phyloP scores from a whole-genome alignment of 2,888 invertebrate species.

The Heliconius charithonia region DNA sequence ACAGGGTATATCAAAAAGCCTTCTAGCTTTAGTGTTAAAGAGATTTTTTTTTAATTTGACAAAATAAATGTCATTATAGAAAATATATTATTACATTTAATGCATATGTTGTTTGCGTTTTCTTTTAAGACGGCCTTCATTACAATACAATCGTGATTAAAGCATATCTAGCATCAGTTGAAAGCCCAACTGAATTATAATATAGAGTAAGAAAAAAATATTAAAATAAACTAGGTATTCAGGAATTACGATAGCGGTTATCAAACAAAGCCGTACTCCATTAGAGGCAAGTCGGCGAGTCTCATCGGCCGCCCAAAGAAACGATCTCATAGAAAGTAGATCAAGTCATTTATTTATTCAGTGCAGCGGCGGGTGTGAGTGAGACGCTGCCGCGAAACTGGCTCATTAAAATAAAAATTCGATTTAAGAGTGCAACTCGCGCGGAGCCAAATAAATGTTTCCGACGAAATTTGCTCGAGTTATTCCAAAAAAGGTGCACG shows the following conservation, averaged over 20 bases:
- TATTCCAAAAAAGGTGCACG: conserved; percentile 81
- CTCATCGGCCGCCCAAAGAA: conserved; percentile 77
- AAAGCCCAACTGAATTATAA: conserved; percentile 57
- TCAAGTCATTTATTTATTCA: conserved; percentile 83
- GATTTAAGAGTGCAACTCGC: conserved; percentile 79
- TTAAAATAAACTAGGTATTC: conserved; percentile 52
- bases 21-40: background rate
- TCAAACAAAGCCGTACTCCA: conserved; percentile 49
- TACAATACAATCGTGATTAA: conserved; percentile 61
- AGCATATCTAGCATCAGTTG: conserved; percentile 56
- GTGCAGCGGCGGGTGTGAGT: conserved; percentile 76
- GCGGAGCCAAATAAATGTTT: conserved; percentile 79
- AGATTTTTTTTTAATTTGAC: background rate
- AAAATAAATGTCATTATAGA: background rate
- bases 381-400: conserved; percentile 74
- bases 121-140: conserved; percentile 56
- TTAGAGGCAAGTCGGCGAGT: conserved; percentile 56
- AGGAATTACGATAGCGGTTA: conserved; percentile 44
- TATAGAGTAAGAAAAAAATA: conserved; percentile 63
- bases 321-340: conserved; percentile 84
- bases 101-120: conserved; percentile 52
- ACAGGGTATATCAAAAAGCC: background rate
- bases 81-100: conserved; percentile 9
- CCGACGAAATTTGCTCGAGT: conserved; percentile 82
- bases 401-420: conserved; percentile 83